These are phyloP conservation scores for Eulemur rufifrons DNA, from an alignment of 2,113 vertebrate genomes.

Conservation along the genomic window DNA sequence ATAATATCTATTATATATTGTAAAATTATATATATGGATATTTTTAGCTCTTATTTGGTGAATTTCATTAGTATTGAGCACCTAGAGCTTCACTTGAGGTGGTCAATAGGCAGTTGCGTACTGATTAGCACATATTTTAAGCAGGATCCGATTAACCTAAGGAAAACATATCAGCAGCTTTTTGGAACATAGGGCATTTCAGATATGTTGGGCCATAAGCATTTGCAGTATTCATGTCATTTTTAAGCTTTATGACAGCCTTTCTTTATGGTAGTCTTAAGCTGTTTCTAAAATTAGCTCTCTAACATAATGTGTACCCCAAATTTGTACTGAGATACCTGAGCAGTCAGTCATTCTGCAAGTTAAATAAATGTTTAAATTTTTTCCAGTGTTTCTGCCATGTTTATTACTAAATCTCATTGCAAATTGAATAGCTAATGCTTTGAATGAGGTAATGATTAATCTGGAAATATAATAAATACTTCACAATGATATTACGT, in stretches of 20 bases:
- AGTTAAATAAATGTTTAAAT: constrained; percentile 48
- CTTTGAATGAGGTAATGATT: not conserved
- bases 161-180: constrained; percentile 19
- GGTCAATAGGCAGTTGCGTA: not conserved
- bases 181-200: constrained; percentile 48
- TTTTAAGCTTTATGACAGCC: fast-evolving
- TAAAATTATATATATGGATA: not conserved
- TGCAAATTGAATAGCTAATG: not conserved
- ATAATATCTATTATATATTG: not conserved
- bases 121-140: constrained; percentile 14
- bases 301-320: not conserved
- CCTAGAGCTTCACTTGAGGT: not conserved
- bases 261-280: not conserved
- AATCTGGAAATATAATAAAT: constrained; percentile 34
- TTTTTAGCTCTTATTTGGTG: not conserved
- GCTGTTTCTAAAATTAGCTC: not conserved
- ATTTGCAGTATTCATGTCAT: not conserved
- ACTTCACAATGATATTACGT: not conserved
- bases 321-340: constrained; percentile 10
- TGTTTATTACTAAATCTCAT: constrained; percentile 31
- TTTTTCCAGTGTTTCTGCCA: not conserved
- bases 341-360: not conserved
- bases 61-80: constrained; percentile 38
- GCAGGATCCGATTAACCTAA: constrained; percentile 7
- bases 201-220: not conserved